Evolutionary conservation across 92 coral and sea anemone genomes (phyloP).

Genomic region (Palythoa grandiflora): DNA sequence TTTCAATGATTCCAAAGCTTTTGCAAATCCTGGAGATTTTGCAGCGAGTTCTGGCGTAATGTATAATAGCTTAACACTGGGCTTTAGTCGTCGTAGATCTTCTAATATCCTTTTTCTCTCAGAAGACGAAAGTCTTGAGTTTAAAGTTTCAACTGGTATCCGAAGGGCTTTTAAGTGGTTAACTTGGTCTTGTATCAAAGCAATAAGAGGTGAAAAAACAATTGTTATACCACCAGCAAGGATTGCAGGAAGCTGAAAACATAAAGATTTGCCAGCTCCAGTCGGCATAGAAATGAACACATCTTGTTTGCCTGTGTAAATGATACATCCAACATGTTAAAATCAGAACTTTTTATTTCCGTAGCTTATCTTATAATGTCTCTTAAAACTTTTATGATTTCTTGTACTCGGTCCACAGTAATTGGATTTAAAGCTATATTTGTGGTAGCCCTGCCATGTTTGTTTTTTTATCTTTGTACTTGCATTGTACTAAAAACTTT

Average conservation of each 20-base stretch:
- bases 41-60: slow-evolving; percentile 96
- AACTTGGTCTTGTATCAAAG: slow-evolving; percentile 95
- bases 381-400: too few species aligned
- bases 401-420: too few species aligned
- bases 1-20: slow-evolving; percentile 68
- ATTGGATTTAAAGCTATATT: too few species aligned
- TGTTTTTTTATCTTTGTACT: too few species aligned
- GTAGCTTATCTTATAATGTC: too few species aligned
- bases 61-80: slow-evolving; percentile 82
- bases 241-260: slow-evolving; percentile 92
- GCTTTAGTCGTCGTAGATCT: slow-evolving; percentile 76
- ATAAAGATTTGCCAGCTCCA: slow-evolving; percentile 95
- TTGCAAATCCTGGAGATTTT: slow-evolving; percentile 81
- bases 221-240: slow-evolving; percentile 82
- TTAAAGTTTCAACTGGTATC: slow-evolving; percentile 81
- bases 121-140: slow-evolving; percentile 78
- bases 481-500: too few species aligned
- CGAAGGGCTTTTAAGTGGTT: slow-evolving; percentile 67
- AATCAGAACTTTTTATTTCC: not conserved
- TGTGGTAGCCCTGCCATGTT: too few species aligned
- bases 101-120: slow-evolving; percentile 78
- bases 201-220: slow-evolving; percentile 93
- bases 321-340: not conserved
- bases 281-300: slow-evolving; percentile 98
- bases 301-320: slow-evolving; percentile 82